phyloP scores from a whole-genome alignment of 2,888 invertebrate genomes.

The Mythimna impura region DNA sequence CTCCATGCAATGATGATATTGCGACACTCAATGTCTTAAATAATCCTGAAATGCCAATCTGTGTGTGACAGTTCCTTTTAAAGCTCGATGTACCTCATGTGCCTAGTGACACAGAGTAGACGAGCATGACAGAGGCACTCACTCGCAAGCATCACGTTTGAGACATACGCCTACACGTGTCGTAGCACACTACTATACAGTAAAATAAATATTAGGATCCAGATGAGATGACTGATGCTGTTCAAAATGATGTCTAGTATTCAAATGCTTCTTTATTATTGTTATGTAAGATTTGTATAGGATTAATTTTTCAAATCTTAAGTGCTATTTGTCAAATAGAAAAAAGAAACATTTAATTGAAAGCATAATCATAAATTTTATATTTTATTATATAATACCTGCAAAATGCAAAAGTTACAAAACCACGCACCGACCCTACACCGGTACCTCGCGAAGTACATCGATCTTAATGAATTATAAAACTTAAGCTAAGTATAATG shows the following conservation, averaged over 20 bases:
- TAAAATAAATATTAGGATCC: conserved; percentile 5
- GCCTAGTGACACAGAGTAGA: conserved; percentile 10
- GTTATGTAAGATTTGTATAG: neutral
- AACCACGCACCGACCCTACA: neutral
- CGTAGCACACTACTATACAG: neutral
- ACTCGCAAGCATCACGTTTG: conserved; percentile 20
- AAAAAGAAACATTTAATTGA: neutral
- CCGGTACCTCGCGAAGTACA: neutral
- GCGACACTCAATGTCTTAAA: too few species aligned
- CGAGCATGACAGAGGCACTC: conserved; percentile 10
- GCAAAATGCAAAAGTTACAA: neutral
- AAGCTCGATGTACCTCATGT: neutral
- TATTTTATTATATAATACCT: too few species aligned
- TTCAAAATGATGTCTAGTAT: neutral
- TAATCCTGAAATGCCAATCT: neutral
- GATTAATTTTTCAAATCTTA: neutral
- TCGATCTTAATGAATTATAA: neutral
- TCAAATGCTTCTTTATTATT: conserved; percentile 4
- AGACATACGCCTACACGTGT: neutral
- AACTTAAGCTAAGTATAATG: neutral
- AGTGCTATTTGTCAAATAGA: neutral
- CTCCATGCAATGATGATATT: too few species aligned
- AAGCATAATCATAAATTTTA: too few species aligned
- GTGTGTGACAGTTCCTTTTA: neutral
- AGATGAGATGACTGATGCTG: neutral